phyloP scores from a whole-genome alignment of 2,797 vertebrate genomes.

The Odontamblyopus lacepedii region DNA sequence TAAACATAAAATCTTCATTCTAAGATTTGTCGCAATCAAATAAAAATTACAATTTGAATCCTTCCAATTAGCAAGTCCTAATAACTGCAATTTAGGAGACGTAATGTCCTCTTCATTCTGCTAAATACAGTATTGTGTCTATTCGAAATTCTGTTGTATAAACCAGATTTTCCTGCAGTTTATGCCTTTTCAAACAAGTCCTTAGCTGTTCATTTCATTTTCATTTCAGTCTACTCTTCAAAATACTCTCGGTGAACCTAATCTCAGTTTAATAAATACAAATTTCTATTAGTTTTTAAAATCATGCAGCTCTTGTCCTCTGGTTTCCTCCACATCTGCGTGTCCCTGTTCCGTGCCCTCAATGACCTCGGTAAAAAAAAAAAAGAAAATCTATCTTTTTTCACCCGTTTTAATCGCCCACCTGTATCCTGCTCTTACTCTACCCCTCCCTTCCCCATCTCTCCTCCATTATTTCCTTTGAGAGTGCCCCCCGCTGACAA shows the following conservation, averaged over 20 bases:
- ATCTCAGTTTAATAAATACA: not conserved
- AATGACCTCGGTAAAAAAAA: slow-evolving; percentile 18
- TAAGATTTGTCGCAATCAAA: no score
- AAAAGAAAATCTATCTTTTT: not conserved
- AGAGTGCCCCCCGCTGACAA: slow-evolving; percentile 67
- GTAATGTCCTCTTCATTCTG: not conserved
- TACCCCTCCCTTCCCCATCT: slow-evolving; percentile 27
- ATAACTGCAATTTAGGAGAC: not conserved
- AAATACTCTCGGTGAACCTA: not conserved
- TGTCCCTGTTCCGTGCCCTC: slow-evolving; percentile 34
- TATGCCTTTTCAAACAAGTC: not conserved
- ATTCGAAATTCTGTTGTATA: not conserved
- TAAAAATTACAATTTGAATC: not conserved
- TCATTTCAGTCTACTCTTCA: not conserved
- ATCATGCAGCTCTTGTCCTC: no score
- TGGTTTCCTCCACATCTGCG: slow-evolving; percentile 7
- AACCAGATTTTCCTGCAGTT: not conserved
- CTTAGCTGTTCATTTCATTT: not conserved
- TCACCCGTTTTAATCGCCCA: slow-evolving; percentile 18
- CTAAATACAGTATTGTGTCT: not conserved
- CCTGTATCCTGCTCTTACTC: slow-evolving; percentile 22
- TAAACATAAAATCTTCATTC: not conserved
- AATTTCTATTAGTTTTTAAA: not conserved
- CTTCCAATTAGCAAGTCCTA: not conserved
- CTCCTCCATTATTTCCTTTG: slow-evolving; percentile 74